Conservation (phyloP, 2,888 invertebrate species). For the Mamestra brassicae region DNA sequence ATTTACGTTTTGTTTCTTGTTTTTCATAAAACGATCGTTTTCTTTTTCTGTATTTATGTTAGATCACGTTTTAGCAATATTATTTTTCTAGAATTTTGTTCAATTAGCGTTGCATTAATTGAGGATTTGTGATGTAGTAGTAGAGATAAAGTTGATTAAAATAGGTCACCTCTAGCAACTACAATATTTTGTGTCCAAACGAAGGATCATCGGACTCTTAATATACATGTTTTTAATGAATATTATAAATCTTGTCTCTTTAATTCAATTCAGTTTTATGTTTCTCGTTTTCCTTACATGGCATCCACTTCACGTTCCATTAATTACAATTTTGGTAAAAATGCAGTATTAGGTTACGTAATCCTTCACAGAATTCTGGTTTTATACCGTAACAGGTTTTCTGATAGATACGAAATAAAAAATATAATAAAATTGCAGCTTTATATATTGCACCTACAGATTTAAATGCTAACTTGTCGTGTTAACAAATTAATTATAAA, state of each 20-base stretch:
- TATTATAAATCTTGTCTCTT: not conserved
- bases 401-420: not conserved
- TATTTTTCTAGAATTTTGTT: not conserved
- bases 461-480: not conserved
- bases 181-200: not conserved
- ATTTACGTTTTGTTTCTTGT: constrained; percentile 3
- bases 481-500: too few species aligned
- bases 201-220: not conserved
- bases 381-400: not conserved
- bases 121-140: not conserved
- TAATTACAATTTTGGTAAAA: not conserved
- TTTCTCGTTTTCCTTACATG: not conserved
- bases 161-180: not conserved
- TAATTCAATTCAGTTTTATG: not conserved
- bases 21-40: not conserved
- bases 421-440: not conserved
- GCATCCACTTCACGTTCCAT: not conserved
- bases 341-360: not conserved
- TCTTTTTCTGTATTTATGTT: not conserved
- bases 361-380: constrained; percentile 7
- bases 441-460: constrained; percentile 3
- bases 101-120: not conserved
- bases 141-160: not conserved
- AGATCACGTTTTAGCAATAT: not conserved
- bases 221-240: not conserved